Conservation (phyloP, 1,140 invertebrate species). For the Trachymyrmex septentrionalis region DNA sequence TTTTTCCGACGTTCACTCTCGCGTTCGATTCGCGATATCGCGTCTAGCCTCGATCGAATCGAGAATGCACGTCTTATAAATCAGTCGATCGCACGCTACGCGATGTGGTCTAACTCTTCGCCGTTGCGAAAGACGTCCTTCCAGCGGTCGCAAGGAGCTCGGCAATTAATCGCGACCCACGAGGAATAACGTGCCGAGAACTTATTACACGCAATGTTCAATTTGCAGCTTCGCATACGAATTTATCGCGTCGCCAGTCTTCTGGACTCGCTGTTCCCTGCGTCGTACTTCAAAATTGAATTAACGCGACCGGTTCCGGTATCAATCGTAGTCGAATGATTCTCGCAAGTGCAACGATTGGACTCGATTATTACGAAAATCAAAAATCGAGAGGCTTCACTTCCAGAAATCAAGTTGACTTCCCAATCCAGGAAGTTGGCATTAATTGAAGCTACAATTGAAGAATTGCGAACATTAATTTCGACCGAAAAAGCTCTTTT, state of each 20-base stretch:
- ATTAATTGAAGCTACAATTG: background rate
- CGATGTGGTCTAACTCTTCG: slow-evolving; percentile 50
- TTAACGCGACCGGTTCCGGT: background rate
- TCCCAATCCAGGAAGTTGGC: background rate
- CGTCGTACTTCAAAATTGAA: background rate
- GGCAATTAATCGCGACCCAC: slow-evolving; percentile 78
- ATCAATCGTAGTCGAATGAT: background rate
- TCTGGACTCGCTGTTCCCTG: background rate
- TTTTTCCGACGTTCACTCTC: slow-evolving; percentile 68
- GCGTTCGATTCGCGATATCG: slow-evolving; percentile 64
- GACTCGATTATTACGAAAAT: no score
- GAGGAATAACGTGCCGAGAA: slow-evolving; percentile 74
- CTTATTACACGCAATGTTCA: slow-evolving; percentile 76
- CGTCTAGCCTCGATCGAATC: slow-evolving; percentile 56
- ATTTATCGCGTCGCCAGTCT: slow-evolving; percentile 7
- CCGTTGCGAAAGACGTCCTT: background rate
- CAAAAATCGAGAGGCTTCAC: background rate
- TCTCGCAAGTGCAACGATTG: background rate
- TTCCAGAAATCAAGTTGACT: background rate
- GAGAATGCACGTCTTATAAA: slow-evolving; percentile 61
- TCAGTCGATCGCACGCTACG: slow-evolving; percentile 51
- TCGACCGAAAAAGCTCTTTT: background rate
- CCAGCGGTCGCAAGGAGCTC: slow-evolving; percentile 67
- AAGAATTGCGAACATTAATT: background rate
- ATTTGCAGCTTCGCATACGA: slow-evolving; percentile 65